Conservation (phyloP, 2,113 vertebrate species). For the Chlamydotis undulata region DNA sequence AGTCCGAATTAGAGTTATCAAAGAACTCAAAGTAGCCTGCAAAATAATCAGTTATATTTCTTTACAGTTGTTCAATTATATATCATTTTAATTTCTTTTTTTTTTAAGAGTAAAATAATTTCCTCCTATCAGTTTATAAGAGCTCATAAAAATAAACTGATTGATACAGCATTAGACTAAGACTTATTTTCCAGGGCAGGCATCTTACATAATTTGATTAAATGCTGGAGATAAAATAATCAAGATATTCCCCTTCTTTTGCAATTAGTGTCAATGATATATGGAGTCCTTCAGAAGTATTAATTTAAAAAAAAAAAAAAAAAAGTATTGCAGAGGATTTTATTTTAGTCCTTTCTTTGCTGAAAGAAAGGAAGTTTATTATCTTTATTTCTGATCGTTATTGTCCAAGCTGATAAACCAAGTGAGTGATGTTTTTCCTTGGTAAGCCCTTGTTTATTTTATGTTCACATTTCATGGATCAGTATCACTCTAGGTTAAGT, state of each 20-base stretch:
- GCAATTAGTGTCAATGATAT: background rate
- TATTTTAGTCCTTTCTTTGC: conserved; percentile 50
- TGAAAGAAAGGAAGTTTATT: conserved; percentile 68
- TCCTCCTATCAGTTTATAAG: background rate
- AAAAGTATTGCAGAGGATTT: background rate
- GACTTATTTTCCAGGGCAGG: background rate
- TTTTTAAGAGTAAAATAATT: background rate
- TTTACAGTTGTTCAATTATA: background rate
- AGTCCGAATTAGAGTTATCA: background rate
- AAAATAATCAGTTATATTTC: background rate
- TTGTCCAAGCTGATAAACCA: conserved; percentile 12
- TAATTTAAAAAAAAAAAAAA: background rate
- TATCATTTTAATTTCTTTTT: background rate
- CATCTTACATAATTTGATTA: background rate
- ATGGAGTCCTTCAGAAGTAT: no score
- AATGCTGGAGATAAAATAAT: conserved; percentile 31
- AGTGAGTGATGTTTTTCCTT: conserved; percentile 45
- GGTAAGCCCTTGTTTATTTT: conserved; percentile 59
- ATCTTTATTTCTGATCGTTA: conserved; percentile 62
- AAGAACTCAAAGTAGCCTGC: background rate
- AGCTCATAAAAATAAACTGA: background rate
- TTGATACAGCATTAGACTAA: background rate
- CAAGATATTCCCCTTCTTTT: background rate
- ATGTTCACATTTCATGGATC: conserved; percentile 46
- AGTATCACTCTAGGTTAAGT: conserved; percentile 47